Percentiles rank a stretch among this genome's conserved stretches.
phyloP scores from a whole-genome alignment of 2,113 vertebrate species.

The Talpa occidentalis region DNA sequence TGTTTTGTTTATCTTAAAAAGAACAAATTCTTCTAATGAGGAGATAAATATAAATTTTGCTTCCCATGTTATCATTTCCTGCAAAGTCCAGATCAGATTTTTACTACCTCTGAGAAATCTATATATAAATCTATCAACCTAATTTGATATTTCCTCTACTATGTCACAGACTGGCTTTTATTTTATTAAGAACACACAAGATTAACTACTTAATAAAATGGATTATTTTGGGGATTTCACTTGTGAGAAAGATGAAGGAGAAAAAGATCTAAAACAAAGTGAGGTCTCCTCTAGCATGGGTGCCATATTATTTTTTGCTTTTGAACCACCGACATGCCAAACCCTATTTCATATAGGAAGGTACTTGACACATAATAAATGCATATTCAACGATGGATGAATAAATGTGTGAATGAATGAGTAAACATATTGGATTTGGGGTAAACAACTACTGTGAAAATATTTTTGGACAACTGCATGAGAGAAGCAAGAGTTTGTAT shows the following conservation, averaged over 20 bases:
- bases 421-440: background rate
- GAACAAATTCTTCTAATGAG: background rate
- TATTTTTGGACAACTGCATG: background rate
- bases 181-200: background rate
- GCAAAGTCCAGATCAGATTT: background rate
- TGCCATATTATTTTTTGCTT: background rate
- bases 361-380: background rate
- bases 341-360: background rate
- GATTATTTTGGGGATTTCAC: background rate
- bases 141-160: background rate
- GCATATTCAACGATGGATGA: background rate
- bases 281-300: background rate
- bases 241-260: background rate
- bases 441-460: background rate
- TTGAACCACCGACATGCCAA: background rate
- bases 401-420: background rate
- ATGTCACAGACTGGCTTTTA: background rate
- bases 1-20: background rate
- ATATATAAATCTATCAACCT: background rate
- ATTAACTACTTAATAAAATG: background rate
- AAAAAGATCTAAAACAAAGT: background rate
- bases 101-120: background rate
- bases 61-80: background rate
- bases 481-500: background rate
- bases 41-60: background rate